Base-by-base conservation (phyloP, 2,113 vertebrate genomes). In the Apeltes quadracus region DNA sequence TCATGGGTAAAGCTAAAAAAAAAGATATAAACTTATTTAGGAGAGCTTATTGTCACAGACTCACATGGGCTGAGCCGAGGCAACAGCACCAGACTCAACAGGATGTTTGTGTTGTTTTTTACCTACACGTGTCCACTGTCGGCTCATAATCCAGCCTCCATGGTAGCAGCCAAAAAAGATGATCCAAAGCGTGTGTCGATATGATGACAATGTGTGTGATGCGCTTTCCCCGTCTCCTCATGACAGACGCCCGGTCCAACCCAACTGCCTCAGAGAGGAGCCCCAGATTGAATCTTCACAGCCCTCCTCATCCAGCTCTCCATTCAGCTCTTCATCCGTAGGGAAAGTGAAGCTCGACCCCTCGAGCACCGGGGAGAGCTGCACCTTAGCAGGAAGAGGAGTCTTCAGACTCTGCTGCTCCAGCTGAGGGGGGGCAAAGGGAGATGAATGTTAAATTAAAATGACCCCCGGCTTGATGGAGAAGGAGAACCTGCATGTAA, bases 371-470 rank as follows among this genome's bases (percentile, higher is more conserved):
- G n/a, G n/a, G n/a, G n/a, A n/a, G n/a, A n/a, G n/a, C n/a, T n/a
- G n/a, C n/a, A n/a, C n/a, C n/a, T n/a, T n/a, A n/a, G 23, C 20
- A 2, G 61, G 58, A 54, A 29, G 16, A n/a, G 7, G 9, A n/a
- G 34, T 41, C 58, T 22, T 41, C 34, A 61, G 34, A 51, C 5
- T 7, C 57, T 54, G 57, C 58, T 72, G 69, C 46, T 41, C 11
- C 7, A 3, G 55, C 32, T 16, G 25, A 54, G 46, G 25, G 48
- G 48, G 48, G 43, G n/a, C 20, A 44, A 55, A 55, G 14, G 48
- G 12, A 51, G 39, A 12, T 51, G 18, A 48, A 48, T 59, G 53
- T 20, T 8, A 27, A 0, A 67, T 29, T 7, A 0, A 46, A 36
- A 34, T 57, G 6, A 3, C 46, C 6, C 46, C 46, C 18, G 44